Percentiles rank a stretch among this genome's conserved stretches.
Conservation (phyloP, 2,797 vertebrate genomes). For the Buphagus erythrorhynchus region DNA sequence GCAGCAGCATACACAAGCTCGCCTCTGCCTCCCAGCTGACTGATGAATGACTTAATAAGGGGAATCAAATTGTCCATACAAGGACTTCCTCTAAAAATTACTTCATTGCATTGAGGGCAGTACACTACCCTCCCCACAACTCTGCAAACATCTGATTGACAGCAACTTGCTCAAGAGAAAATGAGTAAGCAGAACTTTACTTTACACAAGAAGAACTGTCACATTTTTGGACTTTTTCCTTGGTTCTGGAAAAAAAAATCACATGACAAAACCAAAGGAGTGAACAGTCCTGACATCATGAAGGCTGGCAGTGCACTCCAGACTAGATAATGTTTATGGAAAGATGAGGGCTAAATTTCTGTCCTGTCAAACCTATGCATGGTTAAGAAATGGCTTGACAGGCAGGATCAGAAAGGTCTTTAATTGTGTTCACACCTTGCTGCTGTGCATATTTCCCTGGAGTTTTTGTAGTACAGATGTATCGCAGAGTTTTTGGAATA, state of each 20-base stretch:
- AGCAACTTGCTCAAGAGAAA: neutral
- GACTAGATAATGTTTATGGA: neutral
- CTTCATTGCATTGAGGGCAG: neutral
- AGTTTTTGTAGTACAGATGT: neutral
- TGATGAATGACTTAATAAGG: neutral
- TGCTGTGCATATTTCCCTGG: neutral
- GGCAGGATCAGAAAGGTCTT: neutral
- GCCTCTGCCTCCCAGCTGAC: neutral
- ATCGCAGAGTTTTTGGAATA: neutral
- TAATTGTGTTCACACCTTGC: rapidly evolving
- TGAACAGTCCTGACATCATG: neutral
- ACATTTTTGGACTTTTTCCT: neutral
- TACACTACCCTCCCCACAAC: neutral
- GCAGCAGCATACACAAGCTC: neutral
- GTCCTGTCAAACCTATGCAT: neutral
- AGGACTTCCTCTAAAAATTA: conserved; percentile 24
- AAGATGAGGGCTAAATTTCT: neutral
- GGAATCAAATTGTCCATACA: neutral
- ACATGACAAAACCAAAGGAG: neutral
- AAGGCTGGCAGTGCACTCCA: neutral
- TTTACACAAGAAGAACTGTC: neutral
- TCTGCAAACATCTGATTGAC: neutral
- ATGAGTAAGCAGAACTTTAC: neutral
- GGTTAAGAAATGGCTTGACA: neutral
- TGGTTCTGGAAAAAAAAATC: neutral